Conservation (phyloP, 2,797 vertebrate species). For the Propithecus deckenii region DNA sequence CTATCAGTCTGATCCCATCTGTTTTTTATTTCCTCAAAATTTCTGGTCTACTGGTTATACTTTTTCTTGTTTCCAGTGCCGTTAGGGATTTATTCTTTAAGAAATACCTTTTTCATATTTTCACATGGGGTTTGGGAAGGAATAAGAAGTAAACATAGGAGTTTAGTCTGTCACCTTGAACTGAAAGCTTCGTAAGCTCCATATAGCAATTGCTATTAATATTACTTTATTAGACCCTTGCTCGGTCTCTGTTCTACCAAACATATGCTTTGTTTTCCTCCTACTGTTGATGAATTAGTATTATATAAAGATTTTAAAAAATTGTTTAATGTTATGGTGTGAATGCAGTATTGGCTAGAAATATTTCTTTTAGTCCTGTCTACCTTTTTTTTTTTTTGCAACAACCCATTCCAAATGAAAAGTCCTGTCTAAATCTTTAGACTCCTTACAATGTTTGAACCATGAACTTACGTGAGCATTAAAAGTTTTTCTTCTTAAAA, state of each 20-base stretch:
- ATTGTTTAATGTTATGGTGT: background rate
- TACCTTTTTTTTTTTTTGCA: too few relatives aligned
- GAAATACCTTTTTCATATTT: background rate
- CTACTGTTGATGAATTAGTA: background rate
- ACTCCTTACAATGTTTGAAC: background rate
- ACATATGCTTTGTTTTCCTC: background rate
- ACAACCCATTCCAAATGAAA: too few relatives aligned
- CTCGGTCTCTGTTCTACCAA: background rate
- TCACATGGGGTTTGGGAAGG: background rate
- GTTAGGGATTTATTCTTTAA: background rate
- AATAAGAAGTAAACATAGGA: background rate
- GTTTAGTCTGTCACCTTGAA: background rate
- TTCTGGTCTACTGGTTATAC: conserved; percentile 33
- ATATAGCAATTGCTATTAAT: background rate
- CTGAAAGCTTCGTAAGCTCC: background rate
- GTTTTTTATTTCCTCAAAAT: conserved; percentile 55
- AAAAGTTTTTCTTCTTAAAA: background rate
- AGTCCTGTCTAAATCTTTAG: background rate
- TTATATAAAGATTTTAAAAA: background rate
- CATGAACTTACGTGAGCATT: background rate
- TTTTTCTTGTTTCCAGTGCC: conserved; percentile 49
- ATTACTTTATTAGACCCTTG: background rate
- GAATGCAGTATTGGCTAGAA: background rate
- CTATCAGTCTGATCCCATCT: background rate
- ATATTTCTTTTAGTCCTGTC: background rate